Base-by-base conservation (phyloP, 2,113 vertebrate species). In the Pedetes capensis region DNA sequence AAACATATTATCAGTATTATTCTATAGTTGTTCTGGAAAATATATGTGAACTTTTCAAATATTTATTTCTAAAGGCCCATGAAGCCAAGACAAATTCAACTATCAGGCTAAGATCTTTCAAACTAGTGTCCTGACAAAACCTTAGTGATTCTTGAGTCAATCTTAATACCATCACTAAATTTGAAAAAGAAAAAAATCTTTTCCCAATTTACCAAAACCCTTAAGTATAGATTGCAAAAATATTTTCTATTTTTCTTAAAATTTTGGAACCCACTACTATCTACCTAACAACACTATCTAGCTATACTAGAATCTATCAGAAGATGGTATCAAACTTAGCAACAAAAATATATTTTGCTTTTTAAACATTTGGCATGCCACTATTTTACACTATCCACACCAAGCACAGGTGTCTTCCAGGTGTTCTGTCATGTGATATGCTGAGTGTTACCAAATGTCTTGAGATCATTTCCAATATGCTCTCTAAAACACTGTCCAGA, bases 11-110 rank as follows among this genome's bases (percentile, higher is more conserved):
- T 66, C 16, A 79, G 32, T 17, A 53, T 71, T 89, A 93, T 61
- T 92, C 34, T 84, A 8, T 25, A 82, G 49, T 68, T 93, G 32
- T 55, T 93, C 53, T 55, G 6, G 13, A n/a, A 95, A 75, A 32
- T 92, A 57, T 25, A 75, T 1, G 2, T 93, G 47, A 85, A 68
- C 78, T 53, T 88, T 88, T 95, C 44, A 86, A 94, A 87, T 37
- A 81, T 89, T 85, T 66, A 88, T 90, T 34, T 91, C 64, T 80
- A 49, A 87, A 80, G 88, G 27, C n/a, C 47, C n/a, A 32, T 66
- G 78, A 74, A 47, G 29, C 69, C 74, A 95, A 59, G 39, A 95
- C 6, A 51, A 61, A 69, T n/a, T 78, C 22, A 32, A 34, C 27
- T 34, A 8, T 57, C 49, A 42, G 49, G 44, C 20, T n/a, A 51